A percentile compares a stretch with the other conserved stretches of the same genome.
Conservation (phyloP, 1,140 invertebrate species). For the Drosophila dunni region DNA sequence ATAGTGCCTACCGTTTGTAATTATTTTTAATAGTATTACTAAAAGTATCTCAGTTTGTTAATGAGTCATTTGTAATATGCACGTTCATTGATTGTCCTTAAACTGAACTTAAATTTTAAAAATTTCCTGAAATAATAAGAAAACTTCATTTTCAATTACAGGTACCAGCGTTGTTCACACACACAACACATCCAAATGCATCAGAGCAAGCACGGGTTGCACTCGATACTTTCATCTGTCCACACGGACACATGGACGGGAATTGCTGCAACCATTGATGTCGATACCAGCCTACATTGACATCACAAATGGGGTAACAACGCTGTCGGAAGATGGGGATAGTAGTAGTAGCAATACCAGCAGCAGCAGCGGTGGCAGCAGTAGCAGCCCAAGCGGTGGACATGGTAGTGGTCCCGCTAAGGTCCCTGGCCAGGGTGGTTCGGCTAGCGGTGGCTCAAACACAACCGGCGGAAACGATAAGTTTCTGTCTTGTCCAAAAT, state of each 20-base stretch:
- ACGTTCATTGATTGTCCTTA: slow-evolving; percentile 64
- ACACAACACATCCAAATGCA: slow-evolving; percentile 56
- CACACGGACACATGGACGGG: slow-evolving; percentile 35
- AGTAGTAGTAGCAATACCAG: slow-evolving; percentile 14
- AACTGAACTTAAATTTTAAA: slow-evolving; percentile 18
- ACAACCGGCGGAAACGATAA: slow-evolving; percentile 72
- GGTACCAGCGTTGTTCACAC: slow-evolving; percentile 52
- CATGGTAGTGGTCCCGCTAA: slow-evolving; percentile 39
- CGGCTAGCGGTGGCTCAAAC: slow-evolving; percentile 37
- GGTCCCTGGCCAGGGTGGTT: slow-evolving; percentile 16
- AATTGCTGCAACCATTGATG: slow-evolving; percentile 53
- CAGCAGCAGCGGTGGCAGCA: slow-evolving; percentile 13
- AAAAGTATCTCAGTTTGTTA: neutral
- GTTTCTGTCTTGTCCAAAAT: slow-evolving; percentile 95
- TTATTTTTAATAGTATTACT: slow-evolving; percentile 6
- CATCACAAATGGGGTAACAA: slow-evolving; percentile 61
- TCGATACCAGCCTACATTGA: slow-evolving; percentile 70
- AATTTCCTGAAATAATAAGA: neutral
- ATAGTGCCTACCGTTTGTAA: slow-evolving; percentile 5
- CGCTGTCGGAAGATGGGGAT: slow-evolving; percentile 47
- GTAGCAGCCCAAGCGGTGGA: slow-evolving; percentile 11
- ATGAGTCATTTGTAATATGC: slow-evolving; percentile 11
- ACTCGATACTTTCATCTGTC: slow-evolving; percentile 55
- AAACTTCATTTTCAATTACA: slow-evolving; percentile 7
- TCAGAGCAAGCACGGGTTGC: slow-evolving; percentile 44